phyloP scores from a whole-genome alignment of 1,140 invertebrate species.

The Drosophila mauritiana region DNA sequence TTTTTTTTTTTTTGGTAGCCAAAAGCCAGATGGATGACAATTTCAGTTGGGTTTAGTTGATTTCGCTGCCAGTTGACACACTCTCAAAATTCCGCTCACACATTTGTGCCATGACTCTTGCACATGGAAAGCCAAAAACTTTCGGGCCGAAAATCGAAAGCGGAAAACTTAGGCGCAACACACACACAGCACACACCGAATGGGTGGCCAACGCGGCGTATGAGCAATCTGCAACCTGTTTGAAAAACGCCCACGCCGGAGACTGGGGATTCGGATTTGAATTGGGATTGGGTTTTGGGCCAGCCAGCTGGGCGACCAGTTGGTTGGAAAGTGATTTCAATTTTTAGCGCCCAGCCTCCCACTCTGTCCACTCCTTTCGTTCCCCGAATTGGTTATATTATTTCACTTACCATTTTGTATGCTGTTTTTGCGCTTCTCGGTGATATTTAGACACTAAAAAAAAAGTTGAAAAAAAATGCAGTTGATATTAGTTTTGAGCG shows the following conservation, averaged over 20 bases:
- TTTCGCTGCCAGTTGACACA: constrained; percentile 41
- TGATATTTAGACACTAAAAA: constrained; percentile 13
- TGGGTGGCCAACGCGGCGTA: constrained; percentile 54
- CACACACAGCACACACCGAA: constrained; percentile 1
- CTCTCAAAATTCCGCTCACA: constrained; percentile 64
- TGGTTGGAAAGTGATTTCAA: constrained; percentile 53
- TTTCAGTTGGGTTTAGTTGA: constrained; percentile 29
- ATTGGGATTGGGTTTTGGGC: neutral
- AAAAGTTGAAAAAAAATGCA: constrained; percentile 1
- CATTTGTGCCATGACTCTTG: constrained; percentile 54
- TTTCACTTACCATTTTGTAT: constrained; percentile 62
- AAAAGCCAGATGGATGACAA: constrained; percentile 27
- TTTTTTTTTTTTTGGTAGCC: constrained; percentile 42
- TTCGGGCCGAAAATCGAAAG: constrained; percentile 13
- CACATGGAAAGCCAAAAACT: constrained; percentile 40
- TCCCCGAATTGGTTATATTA: neutral
- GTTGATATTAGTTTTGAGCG: constrained; percentile 6
- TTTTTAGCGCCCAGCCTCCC: constrained; percentile 9
- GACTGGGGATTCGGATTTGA: constrained; percentile 8
- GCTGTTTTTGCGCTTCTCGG: constrained; percentile 7
- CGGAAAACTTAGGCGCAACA: constrained; percentile 36
- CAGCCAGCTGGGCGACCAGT: constrained; percentile 52
- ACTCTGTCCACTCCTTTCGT: neutral
- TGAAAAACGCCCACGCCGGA: constrained; percentile 60
- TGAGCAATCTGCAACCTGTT: constrained; percentile 75